Percentiles rank a stretch among this genome's conserved stretches.
phyloP scores from a whole-genome alignment of 2,888 invertebrate genomes.

The Ptycholaimellus sp. region DNA sequence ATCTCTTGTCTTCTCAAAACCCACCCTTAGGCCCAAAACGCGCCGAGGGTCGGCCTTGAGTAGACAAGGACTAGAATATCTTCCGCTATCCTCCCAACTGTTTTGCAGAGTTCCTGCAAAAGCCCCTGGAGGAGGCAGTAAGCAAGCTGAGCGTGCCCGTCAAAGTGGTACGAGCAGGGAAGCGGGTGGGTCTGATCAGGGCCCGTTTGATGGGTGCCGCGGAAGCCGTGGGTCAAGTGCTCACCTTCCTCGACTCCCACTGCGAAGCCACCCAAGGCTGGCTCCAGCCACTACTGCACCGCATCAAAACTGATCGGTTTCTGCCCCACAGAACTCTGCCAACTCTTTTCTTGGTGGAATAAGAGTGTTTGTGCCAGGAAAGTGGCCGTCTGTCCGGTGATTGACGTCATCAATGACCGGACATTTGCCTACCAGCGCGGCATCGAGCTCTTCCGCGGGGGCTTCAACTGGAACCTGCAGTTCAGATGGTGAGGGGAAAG shows the following conservation, averaged over 20 bases:
- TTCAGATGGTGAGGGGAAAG: conserved; percentile 53
- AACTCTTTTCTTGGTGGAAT: not conserved
- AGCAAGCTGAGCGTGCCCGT: conserved; percentile 60
- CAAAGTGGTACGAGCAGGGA: conserved; percentile 49
- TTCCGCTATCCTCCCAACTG: too few relatives aligned
- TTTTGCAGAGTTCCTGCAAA: conserved; percentile 68
- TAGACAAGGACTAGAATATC: too few relatives aligned
- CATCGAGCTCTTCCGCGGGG: conserved; percentile 88
- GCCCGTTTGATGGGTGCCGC: conserved; percentile 79
- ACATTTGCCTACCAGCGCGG: conserved; percentile 71
- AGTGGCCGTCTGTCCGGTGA: conserved; percentile 53
- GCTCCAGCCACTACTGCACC: conserved; percentile 71
- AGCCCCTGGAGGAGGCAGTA: conserved; percentile 65
- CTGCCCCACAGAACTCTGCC: not conserved
- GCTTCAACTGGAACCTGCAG: conserved; percentile 89
- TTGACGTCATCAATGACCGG: conserved; percentile 80
- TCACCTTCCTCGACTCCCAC: conserved; percentile 90
- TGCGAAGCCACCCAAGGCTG: conserved; percentile 97
- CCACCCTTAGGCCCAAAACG: too few relatives aligned
- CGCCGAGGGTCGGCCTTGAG: too few relatives aligned
- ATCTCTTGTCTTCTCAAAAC: too few relatives aligned
- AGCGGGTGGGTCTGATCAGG: conserved; percentile 77
- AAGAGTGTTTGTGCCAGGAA: conserved; percentile 24
- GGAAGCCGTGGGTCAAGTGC: conserved; percentile 62
- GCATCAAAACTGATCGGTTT: conserved; percentile 43